These are phyloP conservation scores for Hirtodrosophila cameraria DNA, from an alignment of 2,888 invertebrate genomes.

Conservation along the genomic window DNA sequence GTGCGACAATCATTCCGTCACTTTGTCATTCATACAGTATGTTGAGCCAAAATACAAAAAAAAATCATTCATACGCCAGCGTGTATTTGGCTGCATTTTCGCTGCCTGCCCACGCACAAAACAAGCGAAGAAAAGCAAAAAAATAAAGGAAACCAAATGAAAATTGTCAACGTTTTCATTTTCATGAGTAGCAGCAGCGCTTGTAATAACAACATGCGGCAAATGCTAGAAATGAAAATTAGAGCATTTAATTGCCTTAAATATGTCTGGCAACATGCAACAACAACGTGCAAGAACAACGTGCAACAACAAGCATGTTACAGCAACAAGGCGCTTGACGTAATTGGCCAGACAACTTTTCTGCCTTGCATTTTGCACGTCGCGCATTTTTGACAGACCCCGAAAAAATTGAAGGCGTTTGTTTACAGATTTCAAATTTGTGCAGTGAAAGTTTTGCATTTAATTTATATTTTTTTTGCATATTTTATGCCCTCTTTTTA, in stretches of 20 bases:
- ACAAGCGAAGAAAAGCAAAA: constrained; percentile 16
- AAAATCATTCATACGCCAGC: constrained; percentile 65
- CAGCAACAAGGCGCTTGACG: constrained; percentile 76
- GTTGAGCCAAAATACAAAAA: constrained; percentile 42
- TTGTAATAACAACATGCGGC: constrained; percentile 7
- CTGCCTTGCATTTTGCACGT: constrained; percentile 43
- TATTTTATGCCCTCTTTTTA: not conserved
- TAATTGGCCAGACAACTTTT: constrained; percentile 63
- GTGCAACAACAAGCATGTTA: constrained; percentile 29
- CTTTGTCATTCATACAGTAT: constrained; percentile 5
- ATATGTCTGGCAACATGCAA: constrained; percentile 67
- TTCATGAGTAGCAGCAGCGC: not conserved
- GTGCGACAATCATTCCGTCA: constrained; percentile 35
- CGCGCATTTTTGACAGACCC: constrained; percentile 41
- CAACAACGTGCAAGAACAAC: constrained; percentile 14
- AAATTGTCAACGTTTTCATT: constrained; percentile 60
- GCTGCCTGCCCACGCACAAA: constrained; percentile 69
- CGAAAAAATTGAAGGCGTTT: constrained; percentile 12
- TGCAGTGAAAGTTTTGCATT: not conserved
- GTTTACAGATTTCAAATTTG: constrained; percentile 17
- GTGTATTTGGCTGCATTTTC: constrained; percentile 52
- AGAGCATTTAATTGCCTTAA: constrained; percentile 81
- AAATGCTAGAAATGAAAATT: constrained; percentile 69
- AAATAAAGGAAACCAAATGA: constrained; percentile 42
- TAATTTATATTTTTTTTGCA: constrained; percentile 9